phyloP scores from a whole-genome alignment of 2,113 vertebrate species.

The Crotalus tigris region DNA sequence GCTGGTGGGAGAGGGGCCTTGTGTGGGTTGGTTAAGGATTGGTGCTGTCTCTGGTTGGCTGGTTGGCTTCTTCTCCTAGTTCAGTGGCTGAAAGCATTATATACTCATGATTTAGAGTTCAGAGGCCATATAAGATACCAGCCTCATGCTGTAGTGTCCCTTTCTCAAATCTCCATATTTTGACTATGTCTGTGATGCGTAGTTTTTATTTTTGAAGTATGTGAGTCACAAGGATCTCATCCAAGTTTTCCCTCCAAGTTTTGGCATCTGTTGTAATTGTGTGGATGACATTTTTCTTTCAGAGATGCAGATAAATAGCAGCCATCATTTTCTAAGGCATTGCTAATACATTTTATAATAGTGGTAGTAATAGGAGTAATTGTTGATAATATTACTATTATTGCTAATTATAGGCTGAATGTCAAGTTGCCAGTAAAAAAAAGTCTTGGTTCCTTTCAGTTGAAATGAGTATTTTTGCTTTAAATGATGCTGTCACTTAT shows the following conservation, averaged over 20 bases:
- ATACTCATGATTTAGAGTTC: not conserved
- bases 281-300: not conserved
- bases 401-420: not conserved
- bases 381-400: not conserved
- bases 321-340: not conserved
- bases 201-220: conserved; percentile 3
- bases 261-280: not conserved
- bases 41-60: too few species aligned
- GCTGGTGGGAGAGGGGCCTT: too few species aligned
- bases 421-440: conserved; percentile 36
- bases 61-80: not conserved
- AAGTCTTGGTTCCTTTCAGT: conserved; percentile 34
- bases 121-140: not conserved
- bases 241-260: not conserved
- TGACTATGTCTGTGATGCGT: not conserved
- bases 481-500: conserved; percentile 51
- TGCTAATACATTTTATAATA: not conserved
- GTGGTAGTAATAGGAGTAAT: not conserved
- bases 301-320: not conserved
- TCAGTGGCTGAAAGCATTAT: not conserved
- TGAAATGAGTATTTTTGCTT: conserved; percentile 50
- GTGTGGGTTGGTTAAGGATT: too few species aligned
- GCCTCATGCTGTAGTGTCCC: not conserved
- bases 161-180: not conserved
- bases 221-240: not conserved